phyloP scores from a whole-genome alignment of 2,888 invertebrate species.

The Lapara coniferarum region DNA sequence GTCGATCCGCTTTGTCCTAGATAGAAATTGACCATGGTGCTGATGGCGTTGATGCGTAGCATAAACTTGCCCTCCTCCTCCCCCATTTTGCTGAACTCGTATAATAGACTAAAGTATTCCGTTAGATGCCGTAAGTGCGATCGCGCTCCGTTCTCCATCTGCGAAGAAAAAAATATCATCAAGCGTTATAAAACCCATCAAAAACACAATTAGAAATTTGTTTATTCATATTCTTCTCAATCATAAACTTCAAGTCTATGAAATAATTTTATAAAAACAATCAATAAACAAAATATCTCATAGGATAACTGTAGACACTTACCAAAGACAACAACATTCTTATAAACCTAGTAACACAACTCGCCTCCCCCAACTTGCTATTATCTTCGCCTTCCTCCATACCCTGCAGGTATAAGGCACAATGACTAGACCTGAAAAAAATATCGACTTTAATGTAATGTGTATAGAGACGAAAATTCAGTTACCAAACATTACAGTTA shows the following conservation, averaged over 20 bases:
- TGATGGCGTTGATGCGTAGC: conserved; percentile 93
- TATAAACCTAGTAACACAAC: conserved; percentile 96
- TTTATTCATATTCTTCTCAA: background rate
- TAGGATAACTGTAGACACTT: conserved; percentile 54
- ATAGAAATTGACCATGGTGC: conserved; percentile 96
- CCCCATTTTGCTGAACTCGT: conserved; percentile 97
- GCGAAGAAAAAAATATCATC: conserved; percentile 28
- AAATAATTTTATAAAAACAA: too few relatives aligned
- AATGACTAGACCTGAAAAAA: conserved; percentile 84
- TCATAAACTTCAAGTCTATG: too few relatives aligned
- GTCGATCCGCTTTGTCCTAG: conserved; percentile 87
- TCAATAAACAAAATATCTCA: too few relatives aligned
- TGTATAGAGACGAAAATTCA: conserved; percentile 23
- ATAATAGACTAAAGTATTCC: conserved; percentile 95
- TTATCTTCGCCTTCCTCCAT: conserved; percentile 80
- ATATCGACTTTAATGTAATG: conserved; percentile 32
- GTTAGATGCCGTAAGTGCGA: conserved; percentile 94
- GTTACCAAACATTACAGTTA: conserved; percentile 51
- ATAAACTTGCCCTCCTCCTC: conserved; percentile 96
- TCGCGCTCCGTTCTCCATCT: conserved; percentile 94
- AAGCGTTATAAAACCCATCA: background rate
- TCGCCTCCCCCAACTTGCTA: conserved; percentile 88
- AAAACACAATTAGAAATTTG: background rate
- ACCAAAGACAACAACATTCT: conserved; percentile 93
- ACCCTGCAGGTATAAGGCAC: conserved; percentile 85